A percentile compares a stretch with the other conserved stretches of the same genome.
phyloP scores from a whole-genome alignment of 2,888 invertebrate species.

The Electrophaes corylata region DNA sequence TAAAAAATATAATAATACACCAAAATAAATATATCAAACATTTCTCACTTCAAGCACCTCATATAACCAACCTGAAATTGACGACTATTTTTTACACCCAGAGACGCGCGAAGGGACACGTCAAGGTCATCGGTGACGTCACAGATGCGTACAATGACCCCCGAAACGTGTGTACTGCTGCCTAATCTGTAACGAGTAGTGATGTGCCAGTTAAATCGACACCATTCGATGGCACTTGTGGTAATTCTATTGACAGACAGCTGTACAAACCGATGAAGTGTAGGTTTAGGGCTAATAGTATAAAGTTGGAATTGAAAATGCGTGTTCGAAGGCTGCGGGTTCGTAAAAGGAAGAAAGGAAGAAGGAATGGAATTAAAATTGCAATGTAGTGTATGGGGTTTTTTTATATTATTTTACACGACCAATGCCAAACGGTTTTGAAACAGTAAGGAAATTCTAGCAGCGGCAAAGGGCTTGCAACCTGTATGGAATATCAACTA shows the following conservation, averaged over 20 bases:
- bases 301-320: neutral
- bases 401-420: too few relatives aligned
- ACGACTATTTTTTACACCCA: conserved; percentile 62
- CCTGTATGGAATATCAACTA: too few relatives aligned
- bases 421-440: too few relatives aligned
- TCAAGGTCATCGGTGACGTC: conserved; percentile 84
- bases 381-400: too few relatives aligned
- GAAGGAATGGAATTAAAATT: too few relatives aligned
- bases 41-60: conserved; percentile 5
- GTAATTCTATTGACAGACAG: conserved; percentile 55
- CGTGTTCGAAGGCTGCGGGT: neutral
- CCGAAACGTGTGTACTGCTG: conserved; percentile 47
- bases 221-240: conserved; percentile 56
- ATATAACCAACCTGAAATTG: conserved; percentile 22
- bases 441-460: too few relatives aligned
- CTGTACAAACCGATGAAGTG: conserved; percentile 43
- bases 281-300: conserved; percentile 47
- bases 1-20: neutral
- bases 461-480: too few relatives aligned
- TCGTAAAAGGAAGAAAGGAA: too few relatives aligned
- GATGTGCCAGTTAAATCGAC: conserved; percentile 18
- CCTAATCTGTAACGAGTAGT: conserved; percentile 34
- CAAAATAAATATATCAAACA: neutral
- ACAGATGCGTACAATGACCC: conserved; percentile 74
- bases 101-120: conserved; percentile 52